Evolutionary conservation across 2,888 invertebrate species (phyloP), one percentile per base, ranked within the genome.

Genomic region (Silvanus unidentatus): DNA sequence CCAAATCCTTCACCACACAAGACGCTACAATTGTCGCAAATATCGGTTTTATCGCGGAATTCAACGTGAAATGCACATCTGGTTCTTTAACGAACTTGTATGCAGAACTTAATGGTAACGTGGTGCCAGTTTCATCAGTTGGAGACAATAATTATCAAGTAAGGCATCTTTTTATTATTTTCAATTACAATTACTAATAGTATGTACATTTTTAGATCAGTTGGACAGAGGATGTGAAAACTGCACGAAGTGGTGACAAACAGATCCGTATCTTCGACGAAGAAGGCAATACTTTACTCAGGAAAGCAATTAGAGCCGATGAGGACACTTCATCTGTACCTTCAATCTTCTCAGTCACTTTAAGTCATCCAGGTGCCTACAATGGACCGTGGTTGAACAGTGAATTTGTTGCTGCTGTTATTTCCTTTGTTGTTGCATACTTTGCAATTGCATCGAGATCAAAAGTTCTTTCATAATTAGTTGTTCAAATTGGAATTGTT

Each of bases 361-460:
- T 91, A 6, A 78, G 82, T 55, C 86, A 89, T 60, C 79, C 84
- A 42, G 84, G 87, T 65, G 86, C 93, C 40, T 95, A 91, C 75
- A 86, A 82, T 50, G 96, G 96, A 1, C 93, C 93, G 2, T 88
- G 89, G 86, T 80, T 96, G 42, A 93, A 93, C 71, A 92, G 93
- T 1, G 95, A 96, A 75, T 81, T 93, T 30, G 75, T 96, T 40
- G 96, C 95, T 6, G 86, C 88, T 3, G 74, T 82, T 10, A 71
- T 88, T 1, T 86, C 91, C 1, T 77, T 86, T 49, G 69, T 87
- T 11, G 82, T 95, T 8, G 90, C 89, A 37, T 95, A 94, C 71
- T 79, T 88, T 46, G 96, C 96, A 1, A 83, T 92, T 59, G 82
- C 85, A 44, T 84, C 88, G 58, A 90, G 88, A 72, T 82, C 84